A percentile compares a stretch with the other conserved stretches of the same genome.
Evolutionary conservation across 2,888 invertebrate genomes (phyloP).

Genomic region (Pantelozetes paolii): DNA sequence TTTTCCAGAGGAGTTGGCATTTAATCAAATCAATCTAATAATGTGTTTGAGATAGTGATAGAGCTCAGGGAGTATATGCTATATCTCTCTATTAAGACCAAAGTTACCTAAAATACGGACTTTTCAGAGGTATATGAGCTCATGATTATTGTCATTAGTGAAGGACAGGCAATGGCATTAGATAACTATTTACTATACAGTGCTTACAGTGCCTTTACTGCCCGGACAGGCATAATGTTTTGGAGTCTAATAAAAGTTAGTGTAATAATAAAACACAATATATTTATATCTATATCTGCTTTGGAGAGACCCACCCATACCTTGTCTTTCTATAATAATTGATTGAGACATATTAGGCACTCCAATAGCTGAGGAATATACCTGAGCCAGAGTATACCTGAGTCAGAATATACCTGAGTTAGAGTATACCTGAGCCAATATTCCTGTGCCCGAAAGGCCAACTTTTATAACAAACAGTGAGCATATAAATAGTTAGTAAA

Average conservation of each 20-base stretch:
- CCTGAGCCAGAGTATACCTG: neutral
- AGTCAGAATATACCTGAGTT: neutral
- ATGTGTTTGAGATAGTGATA: neutral
- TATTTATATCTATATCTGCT: too few species aligned
- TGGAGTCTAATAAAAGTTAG: neutral
- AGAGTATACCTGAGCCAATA: too few species aligned
- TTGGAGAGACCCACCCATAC: conserved; percentile 17
- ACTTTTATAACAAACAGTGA: neutral
- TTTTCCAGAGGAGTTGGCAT: conserved; percentile 21
- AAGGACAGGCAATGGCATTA: conserved; percentile 11
- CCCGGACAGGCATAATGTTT: neutral
- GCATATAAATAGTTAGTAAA: neutral
- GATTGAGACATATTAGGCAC: conserved; percentile 34
- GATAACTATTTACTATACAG: neutral
- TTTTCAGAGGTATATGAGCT: conserved; percentile 19
- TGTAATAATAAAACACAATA: neutral
- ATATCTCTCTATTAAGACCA: neutral
- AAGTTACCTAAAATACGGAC: neutral
- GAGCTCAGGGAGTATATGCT: neutral
- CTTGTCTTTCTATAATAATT: conserved; percentile 19
- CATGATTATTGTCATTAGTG: conserved; percentile 25
- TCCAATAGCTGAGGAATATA: too few species aligned
- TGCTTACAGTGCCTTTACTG: too few species aligned
- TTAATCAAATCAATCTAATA: conserved; percentile 24
- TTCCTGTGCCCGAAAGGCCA: neutral